Conservation (phyloP, 2,113 vertebrate species). For the Laterallus jamaicensis region DNA sequence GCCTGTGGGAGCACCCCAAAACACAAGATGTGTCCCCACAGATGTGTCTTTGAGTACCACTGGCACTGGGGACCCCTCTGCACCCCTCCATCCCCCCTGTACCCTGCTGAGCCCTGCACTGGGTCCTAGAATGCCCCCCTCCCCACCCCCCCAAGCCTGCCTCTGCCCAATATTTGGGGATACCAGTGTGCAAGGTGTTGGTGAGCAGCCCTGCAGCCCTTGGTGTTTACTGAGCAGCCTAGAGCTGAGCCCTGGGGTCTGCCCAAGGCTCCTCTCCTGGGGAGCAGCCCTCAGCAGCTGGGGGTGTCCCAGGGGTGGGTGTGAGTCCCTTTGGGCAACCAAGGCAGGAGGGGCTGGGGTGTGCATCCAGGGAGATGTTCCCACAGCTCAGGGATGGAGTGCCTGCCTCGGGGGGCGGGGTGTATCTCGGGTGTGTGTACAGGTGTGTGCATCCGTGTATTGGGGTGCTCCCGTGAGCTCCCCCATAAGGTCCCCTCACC, state of each 20-base stretch:
- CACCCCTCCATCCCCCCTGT: background rate
- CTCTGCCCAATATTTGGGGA: background rate
- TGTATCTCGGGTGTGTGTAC: fast-evolving
- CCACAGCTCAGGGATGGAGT: fast-evolving
- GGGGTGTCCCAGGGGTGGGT: background rate
- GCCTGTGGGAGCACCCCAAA: too few relatives aligned
- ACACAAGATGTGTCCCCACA: too few relatives aligned
- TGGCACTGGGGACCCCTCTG: background rate
- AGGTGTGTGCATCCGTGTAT: background rate
- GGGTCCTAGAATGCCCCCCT: too few relatives aligned
- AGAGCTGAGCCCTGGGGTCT: fast-evolving
- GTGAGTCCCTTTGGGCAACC: fast-evolving
- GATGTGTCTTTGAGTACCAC: too few relatives aligned
- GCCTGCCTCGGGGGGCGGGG: background rate
- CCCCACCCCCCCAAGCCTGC: background rate
- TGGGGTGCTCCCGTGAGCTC: background rate
- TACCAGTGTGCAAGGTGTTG: fast-evolving
- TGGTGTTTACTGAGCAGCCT: background rate
- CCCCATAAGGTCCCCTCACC: background rate
- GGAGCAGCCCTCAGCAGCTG: background rate
- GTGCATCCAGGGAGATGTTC: background rate
- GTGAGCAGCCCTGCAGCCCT: background rate
- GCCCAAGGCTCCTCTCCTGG: background rate
- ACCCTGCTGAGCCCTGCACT: background rate
- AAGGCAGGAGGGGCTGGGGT: fast-evolving